A percentile compares a stretch with the other conserved stretches of the same genome.
Evolutionary conservation across 2,113 vertebrate genomes (phyloP).

Genomic region (Apus apus): DNA sequence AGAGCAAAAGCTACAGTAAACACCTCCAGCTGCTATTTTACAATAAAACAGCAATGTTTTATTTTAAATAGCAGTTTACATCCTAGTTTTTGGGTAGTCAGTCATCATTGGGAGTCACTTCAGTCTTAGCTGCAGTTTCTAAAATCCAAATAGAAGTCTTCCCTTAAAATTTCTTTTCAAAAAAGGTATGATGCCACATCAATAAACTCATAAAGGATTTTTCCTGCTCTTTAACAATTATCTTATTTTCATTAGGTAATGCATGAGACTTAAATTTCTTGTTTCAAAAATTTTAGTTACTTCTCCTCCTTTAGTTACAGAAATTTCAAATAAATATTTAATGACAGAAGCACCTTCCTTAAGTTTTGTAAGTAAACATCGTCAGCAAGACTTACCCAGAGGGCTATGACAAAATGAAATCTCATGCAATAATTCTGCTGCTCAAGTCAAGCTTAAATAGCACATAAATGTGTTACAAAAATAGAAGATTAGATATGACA

Average conservation of each 20-base stretch:
- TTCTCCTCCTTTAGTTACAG: not conserved
- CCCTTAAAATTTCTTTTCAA: not conserved
- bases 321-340: not conserved
- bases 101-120: not conserved
- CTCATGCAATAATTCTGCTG: not conserved
- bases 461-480: not conserved
- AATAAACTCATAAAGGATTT: not conserved
- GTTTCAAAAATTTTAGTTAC: not conserved
- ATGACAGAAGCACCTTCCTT: not conserved
- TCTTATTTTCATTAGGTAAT: not conserved
- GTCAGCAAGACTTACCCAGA: not conserved
- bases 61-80: not conserved
- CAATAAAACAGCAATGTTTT: not conserved
- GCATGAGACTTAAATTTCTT: not conserved
- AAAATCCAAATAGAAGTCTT: not conserved
- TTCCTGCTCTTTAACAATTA: not conserved
- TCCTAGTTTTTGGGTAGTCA: not conserved
- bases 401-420: not conserved
- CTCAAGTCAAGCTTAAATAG: slow-evolving; percentile 18
- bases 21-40: not conserved
- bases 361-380: not conserved
- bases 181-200: rapidly evolving
- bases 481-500: not conserved
- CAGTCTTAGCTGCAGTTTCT: not conserved
- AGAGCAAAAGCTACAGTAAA: not conserved